phyloP scores from a whole-genome alignment of 2,888 invertebrate species.

The Tholera decimalis region DNA sequence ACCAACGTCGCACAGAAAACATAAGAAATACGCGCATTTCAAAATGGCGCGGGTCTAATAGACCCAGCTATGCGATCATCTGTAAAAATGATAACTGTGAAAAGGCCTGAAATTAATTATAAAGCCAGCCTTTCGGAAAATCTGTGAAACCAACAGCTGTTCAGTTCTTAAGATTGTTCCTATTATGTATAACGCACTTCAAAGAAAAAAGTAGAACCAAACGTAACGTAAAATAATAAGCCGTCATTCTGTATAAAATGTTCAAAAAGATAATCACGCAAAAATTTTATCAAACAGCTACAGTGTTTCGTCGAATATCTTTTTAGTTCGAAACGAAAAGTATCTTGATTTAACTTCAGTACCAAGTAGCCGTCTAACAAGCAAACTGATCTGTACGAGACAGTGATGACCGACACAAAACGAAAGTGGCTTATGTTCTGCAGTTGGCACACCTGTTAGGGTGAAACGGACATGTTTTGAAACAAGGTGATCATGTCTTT shows the following conservation, averaged over 20 bases:
- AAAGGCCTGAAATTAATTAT: no score
- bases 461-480: constrained; percentile 44
- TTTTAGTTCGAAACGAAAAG: constrained; percentile 37
- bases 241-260: no score
- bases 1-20: no score
- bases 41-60: no score
- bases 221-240: no score
- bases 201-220: neutral
- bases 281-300: neutral
- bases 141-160: neutral
- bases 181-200: neutral
- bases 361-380: constrained; percentile 51
- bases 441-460: constrained; percentile 54
- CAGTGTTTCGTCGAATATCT: constrained; percentile 20
- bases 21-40: no score
- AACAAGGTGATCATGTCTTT: constrained; percentile 54
- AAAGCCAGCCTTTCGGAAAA: neutral
- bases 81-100: no score
- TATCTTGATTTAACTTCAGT: constrained; percentile 47
- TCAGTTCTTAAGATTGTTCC: neutral
- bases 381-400: constrained; percentile 48
- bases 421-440: constrained; percentile 45
- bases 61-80: no score
- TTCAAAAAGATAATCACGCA: neutral
- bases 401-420: constrained; percentile 56